Evolutionary conservation across 2,888 invertebrate species (phyloP), one percentile per base, ranked within the genome.

Genomic region (Bellardia pandia): DNA sequence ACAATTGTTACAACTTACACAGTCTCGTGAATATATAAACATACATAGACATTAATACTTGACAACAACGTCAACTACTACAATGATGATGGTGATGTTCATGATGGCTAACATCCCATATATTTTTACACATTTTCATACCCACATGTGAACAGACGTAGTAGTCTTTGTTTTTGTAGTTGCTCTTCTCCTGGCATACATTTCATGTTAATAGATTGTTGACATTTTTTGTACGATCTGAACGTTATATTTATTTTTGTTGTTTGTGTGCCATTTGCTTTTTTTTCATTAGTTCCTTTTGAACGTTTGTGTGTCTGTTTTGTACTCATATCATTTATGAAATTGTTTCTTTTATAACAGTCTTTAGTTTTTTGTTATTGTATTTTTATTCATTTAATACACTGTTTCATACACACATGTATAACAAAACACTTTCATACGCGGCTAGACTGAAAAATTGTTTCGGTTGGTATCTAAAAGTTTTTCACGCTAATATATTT

Each of bases 141-240:
- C 16, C 13, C n/a, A 64, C 45, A 48, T 13, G 4, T 33, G 40
- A 45, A 8, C 3, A 11, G 45, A 74, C 42, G 30, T 58, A 60
- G 42, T 56, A 23, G 45, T 23, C 69, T 72, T 75, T 79, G 45
- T 40, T 74, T 62, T 79, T 48, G 23, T 62, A 68, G 68, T 69
- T 79, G 79, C 78, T 85, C 74, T 79, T 85, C 85, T 68, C 7
- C 79, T 85, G 74, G 79, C 79, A 79, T 40, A 75, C 53, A 85
- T 85, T 79, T 53, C 62, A 48, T 75, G 79, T 79, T 79, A 85
- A 85, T 85, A 85, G 79, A 79, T 75, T 85, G 85, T 85, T 85
- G 79, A 85, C 85, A 85, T 75, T 85, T 85, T 79, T 84, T 40
- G 53, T 68, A 53, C 23, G 13, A 37, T 58, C 53, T 40, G 30